phyloP scores from a whole-genome alignment of 2,113 vertebrate species.

The Sinocyclocheilus anshuiensis region DNA sequence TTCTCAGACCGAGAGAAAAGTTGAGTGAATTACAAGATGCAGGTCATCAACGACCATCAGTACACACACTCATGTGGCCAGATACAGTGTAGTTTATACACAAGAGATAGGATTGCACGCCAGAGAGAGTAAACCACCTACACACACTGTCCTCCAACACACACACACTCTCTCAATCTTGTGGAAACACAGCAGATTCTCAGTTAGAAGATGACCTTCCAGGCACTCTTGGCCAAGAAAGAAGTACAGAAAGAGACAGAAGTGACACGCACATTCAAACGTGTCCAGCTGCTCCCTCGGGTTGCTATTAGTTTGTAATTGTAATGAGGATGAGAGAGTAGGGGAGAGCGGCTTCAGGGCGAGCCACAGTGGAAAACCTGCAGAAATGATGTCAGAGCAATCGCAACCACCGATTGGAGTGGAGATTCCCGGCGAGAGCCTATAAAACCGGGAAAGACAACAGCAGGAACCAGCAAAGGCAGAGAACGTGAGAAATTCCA shows the following conservation, averaged over 20 bases:
- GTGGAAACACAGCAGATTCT: neutral
- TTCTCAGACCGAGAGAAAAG: neutral
- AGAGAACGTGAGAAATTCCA: constrained; percentile 63
- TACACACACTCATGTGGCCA: neutral
- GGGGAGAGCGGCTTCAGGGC: constrained; percentile 46
- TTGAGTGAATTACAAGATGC: constrained; percentile 19
- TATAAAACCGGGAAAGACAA: constrained; percentile 64
- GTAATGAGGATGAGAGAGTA: constrained; percentile 48
- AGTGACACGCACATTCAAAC: constrained; percentile 31
- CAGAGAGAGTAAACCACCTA: constrained; percentile 19
- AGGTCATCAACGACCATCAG: neutral
- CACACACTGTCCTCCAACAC: neutral
- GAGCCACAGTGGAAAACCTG: constrained; percentile 60
- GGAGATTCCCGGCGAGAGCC: constrained; percentile 59
- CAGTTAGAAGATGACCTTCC: constrained; percentile 18
- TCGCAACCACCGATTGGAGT: constrained; percentile 56
- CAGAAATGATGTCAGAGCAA: constrained; percentile 52
- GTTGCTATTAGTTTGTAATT: constrained; percentile 55
- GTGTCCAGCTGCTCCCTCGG: constrained; percentile 43
- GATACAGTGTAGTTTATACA: neutral
- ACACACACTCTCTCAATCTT: neutral
- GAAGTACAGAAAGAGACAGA: constrained; percentile 11
- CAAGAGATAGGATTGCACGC: neutral
- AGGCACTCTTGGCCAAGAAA: constrained; percentile 28
- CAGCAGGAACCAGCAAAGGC: constrained; percentile 61